A percentile compares a stretch with the other conserved stretches of the same genome.
phyloP scores from a whole-genome alignment of 2,113 vertebrate genomes.

The Ovis canadensis region DNA sequence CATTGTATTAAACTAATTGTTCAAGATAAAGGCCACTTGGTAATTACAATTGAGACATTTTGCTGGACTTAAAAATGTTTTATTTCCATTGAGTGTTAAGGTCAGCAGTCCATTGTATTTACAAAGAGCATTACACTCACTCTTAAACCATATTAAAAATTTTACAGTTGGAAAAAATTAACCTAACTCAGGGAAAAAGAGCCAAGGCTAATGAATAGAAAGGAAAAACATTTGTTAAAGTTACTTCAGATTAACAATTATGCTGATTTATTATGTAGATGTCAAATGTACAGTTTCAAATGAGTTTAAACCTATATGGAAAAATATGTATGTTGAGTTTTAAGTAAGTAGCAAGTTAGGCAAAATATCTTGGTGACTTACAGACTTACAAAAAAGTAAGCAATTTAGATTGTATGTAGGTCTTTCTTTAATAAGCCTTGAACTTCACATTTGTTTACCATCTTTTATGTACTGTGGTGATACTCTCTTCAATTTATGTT shows the following conservation, averaged over 20 bases:
- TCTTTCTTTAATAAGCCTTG: neutral
- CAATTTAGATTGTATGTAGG: neutral
- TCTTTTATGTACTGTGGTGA: neutral
- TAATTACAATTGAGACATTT: conserved; percentile 15
- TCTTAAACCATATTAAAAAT: conserved; percentile 13
- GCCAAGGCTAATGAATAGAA: neutral
- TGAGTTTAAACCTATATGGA: neutral
- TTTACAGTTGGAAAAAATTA: neutral
- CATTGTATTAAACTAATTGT: neutral
- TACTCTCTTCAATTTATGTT: neutral
- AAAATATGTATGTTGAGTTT: neutral
- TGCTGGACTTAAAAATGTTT: neutral
- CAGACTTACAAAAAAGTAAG: neutral
- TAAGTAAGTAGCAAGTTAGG: neutral
- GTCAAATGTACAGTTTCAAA: neutral
- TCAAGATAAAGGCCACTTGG: neutral
- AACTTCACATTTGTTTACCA: neutral
- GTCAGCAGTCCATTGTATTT: neutral
- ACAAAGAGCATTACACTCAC: neutral
- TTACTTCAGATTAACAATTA: conserved; percentile 16
- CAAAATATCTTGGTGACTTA: neutral
- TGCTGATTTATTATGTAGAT: conserved; percentile 29
- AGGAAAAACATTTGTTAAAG: conserved; percentile 2
- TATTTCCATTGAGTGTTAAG: neutral
- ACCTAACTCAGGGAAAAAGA: neutral